Evolutionary conservation across 2,797 vertebrate genomes (phyloP).

Genomic region (Pygocentrus nattereri): DNA sequence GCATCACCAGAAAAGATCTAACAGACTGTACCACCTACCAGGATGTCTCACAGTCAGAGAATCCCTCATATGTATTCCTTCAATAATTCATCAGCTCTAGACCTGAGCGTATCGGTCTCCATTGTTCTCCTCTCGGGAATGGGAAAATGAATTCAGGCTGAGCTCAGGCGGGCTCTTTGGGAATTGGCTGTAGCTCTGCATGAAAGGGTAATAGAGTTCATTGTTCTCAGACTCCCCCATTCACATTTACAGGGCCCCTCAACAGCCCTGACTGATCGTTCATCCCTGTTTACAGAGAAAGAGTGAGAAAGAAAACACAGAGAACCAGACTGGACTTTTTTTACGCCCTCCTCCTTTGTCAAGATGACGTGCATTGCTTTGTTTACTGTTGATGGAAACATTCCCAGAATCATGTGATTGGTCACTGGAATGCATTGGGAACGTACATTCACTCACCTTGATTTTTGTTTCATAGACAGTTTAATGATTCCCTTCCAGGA

Average conservation of each 20-base stretch:
- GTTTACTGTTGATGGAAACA: slow-evolving; percentile 45
- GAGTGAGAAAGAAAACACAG: slow-evolving; percentile 37
- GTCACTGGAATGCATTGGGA: slow-evolving; percentile 28
- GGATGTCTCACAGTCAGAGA: slow-evolving; percentile 17
- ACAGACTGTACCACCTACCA: slow-evolving; percentile 7
- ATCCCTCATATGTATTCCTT: slow-evolving; percentile 21
- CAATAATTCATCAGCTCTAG: slow-evolving; percentile 45
- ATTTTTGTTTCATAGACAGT: slow-evolving; percentile 25
- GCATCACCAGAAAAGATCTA: slow-evolving; percentile 1
- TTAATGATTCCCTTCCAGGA: slow-evolving; percentile 35
- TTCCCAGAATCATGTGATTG: slow-evolving; percentile 40
- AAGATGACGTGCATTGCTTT: slow-evolving; percentile 27
- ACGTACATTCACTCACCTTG: slow-evolving; percentile 34
- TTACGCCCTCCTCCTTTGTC: slow-evolving; percentile 21
- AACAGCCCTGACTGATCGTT: slow-evolving; percentile 61
- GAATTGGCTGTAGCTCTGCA: slow-evolving; percentile 56
- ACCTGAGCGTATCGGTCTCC: slow-evolving; percentile 35
- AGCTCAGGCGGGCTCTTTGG: slow-evolving; percentile 51
- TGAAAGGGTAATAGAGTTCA: slow-evolving; percentile 62
- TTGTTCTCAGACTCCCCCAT: slow-evolving; percentile 62
- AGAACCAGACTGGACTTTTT: slow-evolving; percentile 33
- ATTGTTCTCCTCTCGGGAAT: slow-evolving; percentile 50
- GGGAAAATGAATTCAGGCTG: slow-evolving; percentile 58
- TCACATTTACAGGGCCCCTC: slow-evolving; percentile 61
- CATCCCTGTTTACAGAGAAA: slow-evolving; percentile 58